A percentile compares a stretch with the other conserved stretches of the same genome.
Evolutionary conservation across 2,113 vertebrate genomes (phyloP).

Genomic region (Tichodroma muraria): DNA sequence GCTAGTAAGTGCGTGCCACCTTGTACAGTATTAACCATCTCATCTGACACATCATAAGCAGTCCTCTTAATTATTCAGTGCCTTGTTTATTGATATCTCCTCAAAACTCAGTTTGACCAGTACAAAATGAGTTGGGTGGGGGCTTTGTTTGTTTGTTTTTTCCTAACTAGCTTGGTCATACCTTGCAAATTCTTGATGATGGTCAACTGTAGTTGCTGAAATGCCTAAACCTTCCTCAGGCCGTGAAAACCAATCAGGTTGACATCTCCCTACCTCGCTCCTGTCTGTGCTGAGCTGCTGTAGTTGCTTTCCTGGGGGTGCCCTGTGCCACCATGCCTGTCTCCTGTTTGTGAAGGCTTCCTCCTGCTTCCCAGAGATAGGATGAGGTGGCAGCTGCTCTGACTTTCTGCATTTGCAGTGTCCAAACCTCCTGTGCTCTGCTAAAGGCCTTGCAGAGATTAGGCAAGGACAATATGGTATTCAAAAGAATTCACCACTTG

Average conservation of each 20-base stretch:
- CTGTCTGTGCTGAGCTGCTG: not conserved
- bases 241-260: not conserved
- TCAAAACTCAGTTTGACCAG: not conserved
- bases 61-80: not conserved
- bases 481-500: not conserved
- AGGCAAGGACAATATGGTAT: not conserved
- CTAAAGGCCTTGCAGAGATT: not conserved
- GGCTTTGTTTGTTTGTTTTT: not conserved
- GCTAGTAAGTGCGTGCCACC: not conserved
- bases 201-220: not conserved
- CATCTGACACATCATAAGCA: not conserved
- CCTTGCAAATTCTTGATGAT: not conserved
- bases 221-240: not conserved
- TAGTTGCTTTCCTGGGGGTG: not conserved
- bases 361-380: not conserved
- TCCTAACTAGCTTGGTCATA: not conserved
- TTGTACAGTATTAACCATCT: not conserved
- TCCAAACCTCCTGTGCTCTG: not conserved
- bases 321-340: not conserved
- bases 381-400: not conserved
- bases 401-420: not conserved
- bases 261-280: not conserved
- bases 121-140: not conserved
- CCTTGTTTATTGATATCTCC: not conserved
- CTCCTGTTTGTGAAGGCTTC: not conserved